A percentile compares a stretch with the other conserved stretches of the same genome.
These are phyloP conservation scores for Cyanoliseus patagonus DNA, from an alignment of 2,113 vertebrate genomes.

Conservation along the genomic window DNA sequence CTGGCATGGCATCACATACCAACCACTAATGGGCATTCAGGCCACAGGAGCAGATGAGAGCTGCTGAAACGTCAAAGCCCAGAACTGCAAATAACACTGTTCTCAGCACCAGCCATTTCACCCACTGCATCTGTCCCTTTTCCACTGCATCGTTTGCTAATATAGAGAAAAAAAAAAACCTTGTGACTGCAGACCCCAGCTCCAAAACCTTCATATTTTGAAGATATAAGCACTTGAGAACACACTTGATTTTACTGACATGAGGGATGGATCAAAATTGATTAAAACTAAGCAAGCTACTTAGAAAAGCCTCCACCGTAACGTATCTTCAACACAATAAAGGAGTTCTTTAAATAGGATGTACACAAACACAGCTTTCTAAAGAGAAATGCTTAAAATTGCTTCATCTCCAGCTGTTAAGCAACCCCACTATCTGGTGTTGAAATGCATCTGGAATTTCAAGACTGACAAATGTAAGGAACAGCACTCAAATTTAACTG, in stretches of 20 bases:
- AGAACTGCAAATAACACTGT: fast-evolving
- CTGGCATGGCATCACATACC: background rate
- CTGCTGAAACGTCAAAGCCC: fast-evolving
- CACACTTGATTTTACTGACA: background rate
- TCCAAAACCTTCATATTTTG: background rate
- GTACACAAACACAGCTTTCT: background rate
- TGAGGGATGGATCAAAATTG: fast-evolving
- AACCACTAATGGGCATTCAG: background rate
- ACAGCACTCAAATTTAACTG: background rate
- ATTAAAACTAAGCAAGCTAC: background rate
- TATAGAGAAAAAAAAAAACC: background rate
- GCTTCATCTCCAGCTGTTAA: background rate
- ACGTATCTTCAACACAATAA: background rate
- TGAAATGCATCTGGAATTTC: background rate
- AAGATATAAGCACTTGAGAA: background rate
- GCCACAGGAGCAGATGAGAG: background rate
- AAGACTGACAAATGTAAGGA: background rate
- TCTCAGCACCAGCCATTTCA: background rate
- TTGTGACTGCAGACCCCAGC: background rate
- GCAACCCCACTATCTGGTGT: background rate
- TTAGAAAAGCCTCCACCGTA: background rate
- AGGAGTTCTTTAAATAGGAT: background rate
- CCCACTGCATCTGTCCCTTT: background rate
- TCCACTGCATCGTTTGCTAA: background rate
- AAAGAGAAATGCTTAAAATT: background rate